Conservation (phyloP, 2,113 vertebrate species). For the Megaceryle torquata region DNA sequence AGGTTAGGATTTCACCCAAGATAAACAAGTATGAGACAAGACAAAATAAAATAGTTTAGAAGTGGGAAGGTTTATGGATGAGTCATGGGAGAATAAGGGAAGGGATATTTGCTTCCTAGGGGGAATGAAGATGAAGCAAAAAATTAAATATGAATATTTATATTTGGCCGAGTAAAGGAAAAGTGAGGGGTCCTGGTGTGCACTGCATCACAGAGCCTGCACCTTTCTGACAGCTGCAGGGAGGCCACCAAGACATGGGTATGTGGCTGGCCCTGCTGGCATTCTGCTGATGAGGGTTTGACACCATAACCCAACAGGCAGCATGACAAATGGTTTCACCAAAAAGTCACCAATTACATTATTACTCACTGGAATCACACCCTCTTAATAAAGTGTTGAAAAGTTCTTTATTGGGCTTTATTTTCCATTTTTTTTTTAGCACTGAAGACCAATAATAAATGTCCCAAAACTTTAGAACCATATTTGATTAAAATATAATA, state of each 20-base stretch:
- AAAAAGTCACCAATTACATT: not conserved
- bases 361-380: not conserved
- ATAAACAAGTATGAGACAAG: slow-evolving; percentile 57
- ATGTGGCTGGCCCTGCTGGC: accelerated
- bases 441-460: not conserved
- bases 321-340: not conserved
- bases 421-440: not conserved
- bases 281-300: not conserved
- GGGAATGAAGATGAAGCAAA: not conserved
- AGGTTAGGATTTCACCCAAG: slow-evolving; percentile 46
- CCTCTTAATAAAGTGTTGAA: not conserved
- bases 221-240: not conserved
- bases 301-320: too few species aligned
- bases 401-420: not conserved
- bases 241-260: accelerated
- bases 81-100: slow-evolving; percentile 33
- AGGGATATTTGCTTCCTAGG: not conserved
- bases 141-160: not conserved
- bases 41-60: slow-evolving; percentile 53
- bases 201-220: accelerated
- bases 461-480: not conserved
- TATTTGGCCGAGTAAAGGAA: not conserved
- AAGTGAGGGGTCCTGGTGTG: not conserved
- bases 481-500: not conserved
- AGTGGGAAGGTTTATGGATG: slow-evolving; percentile 26